phyloP scores from a whole-genome alignment of 2,797 vertebrate genomes.

The Apodemus agrarius region DNA sequence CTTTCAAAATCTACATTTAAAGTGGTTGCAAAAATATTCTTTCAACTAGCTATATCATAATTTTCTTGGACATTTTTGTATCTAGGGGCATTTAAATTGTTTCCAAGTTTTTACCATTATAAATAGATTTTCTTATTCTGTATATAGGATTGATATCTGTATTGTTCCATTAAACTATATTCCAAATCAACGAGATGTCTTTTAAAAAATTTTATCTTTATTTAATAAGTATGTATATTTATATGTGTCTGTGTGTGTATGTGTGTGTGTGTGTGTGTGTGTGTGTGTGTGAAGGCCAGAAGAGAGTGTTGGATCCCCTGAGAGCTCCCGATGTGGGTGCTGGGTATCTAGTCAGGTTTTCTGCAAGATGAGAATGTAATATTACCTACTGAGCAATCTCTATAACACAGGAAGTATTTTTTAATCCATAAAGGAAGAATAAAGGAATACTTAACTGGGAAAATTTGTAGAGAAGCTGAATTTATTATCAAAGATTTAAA shows the following conservation, averaged over 20 bases:
- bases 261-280: too few species aligned
- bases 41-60: constrained; percentile 12
- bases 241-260: not conserved
- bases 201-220: not conserved
- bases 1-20: constrained; percentile 38
- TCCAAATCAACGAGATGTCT: constrained; percentile 41
- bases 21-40: constrained; percentile 30
- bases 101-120: constrained; percentile 40
- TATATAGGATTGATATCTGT: constrained; percentile 13
- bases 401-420: not conserved
- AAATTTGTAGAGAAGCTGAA: constrained; percentile 35
- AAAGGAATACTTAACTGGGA: constrained; percentile 31
- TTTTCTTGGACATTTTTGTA: constrained; percentile 32
- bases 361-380: not conserved
- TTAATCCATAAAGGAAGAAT: constrained; percentile 45
- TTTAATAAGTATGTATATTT: not conserved
- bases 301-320: not conserved
- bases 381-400: not conserved
- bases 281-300: not conserved
- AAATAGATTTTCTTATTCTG: constrained; percentile 48
- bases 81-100: not conserved
- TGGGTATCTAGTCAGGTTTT: not conserved
- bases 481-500: constrained; percentile 59
- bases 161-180: constrained; percentile 54
- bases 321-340: not conserved